These are phyloP conservation scores for Plectus sambesii DNA, from an alignment of 1,140 invertebrate species.

Conservation along the genomic window DNA sequence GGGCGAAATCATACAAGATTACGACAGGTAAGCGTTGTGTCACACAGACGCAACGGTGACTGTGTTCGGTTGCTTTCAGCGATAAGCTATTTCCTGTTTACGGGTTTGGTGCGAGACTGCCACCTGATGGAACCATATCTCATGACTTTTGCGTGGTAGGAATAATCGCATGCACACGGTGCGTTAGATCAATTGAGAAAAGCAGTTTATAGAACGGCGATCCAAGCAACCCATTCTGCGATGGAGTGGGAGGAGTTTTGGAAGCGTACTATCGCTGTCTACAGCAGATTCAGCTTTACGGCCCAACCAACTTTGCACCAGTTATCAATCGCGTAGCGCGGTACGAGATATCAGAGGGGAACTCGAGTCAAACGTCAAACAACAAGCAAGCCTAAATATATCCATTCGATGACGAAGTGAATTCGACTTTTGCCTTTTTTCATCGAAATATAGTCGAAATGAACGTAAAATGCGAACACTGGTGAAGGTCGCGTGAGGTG, in stretches of 20 bases:
- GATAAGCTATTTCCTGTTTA: slow-evolving; percentile 48
- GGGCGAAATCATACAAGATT: slow-evolving; percentile 2
- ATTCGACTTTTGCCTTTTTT: no score
- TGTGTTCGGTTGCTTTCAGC: no score
- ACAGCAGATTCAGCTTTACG: slow-evolving; percentile 53
- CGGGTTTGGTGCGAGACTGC: slow-evolving; percentile 48
- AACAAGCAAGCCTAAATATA: no score
- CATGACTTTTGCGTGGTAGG: slow-evolving; percentile 48
- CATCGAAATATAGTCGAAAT: no score
- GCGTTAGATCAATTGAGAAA: no score
- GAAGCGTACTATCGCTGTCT: slow-evolving; percentile 46
- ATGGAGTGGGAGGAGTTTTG: slow-evolving; percentile 42
- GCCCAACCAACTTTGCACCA: slow-evolving; percentile 55
- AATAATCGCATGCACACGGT: background rate
- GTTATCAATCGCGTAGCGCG: slow-evolving; percentile 45
- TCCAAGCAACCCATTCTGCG: slow-evolving; percentile 47
- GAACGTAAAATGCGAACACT: no score
- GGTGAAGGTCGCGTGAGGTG: no score
- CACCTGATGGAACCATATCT: slow-evolving; percentile 44
- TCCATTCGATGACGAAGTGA: no score
- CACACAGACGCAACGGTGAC: no score
- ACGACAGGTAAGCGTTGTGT: no score
- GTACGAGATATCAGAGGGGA: no score
- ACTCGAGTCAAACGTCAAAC: no score
- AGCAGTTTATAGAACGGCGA: background rate